Evolutionary conservation across 2,797 vertebrate genomes (phyloP), one percentile per base, ranked within the genome.

Genomic region (Sarcophilus harrisii): DNA sequence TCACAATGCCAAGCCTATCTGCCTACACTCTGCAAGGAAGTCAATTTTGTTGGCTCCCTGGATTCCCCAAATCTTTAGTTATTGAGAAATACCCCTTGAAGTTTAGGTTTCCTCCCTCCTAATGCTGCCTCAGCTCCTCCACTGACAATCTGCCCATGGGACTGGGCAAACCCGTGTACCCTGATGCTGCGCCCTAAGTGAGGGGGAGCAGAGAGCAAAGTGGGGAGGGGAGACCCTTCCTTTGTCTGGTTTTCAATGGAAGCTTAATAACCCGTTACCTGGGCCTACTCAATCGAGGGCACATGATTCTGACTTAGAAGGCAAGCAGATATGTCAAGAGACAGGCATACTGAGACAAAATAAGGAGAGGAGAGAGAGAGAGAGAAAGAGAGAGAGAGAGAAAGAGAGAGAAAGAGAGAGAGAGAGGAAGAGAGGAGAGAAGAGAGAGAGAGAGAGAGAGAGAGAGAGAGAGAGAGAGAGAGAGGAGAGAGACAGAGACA

Each of bases 161-260:
- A 60, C 3, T 29, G n/a, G 93, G 91, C 93, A 95, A 96, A 92
- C 93, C n/a, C n/a, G n/a, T 96, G 94, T 59, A 93, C 94, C 54
- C 90, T 96, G 93, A 97, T 96, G 95, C n/a, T 92, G 94, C 94
- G 89, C 92, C 94, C 92, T 94, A 94, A 96, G 95, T 93, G 54
- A 95, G 27, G 57, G 57, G 91, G 59, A 57, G 45, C 32, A 2
- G 52, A 81, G n/a, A 90, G 60, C 58, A 95, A 60, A 94, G 62
- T 94, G 38, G 89, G 94, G 6, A 16, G 60, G 93, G 38, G 24
- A 58, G 45, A 59, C 96, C 45, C 59, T 90, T 91, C 73, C 90
- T 45, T 91, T 54, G 66, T 32, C 9, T 0, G 91, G 66, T 38
- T 38, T 38, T 73, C n/a, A 92, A 11, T 45, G 52, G 95, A 89